Evolutionary conservation across 2,888 invertebrate genomes (phyloP).

Genomic region (Paralinhomoeus sp.): DNA sequence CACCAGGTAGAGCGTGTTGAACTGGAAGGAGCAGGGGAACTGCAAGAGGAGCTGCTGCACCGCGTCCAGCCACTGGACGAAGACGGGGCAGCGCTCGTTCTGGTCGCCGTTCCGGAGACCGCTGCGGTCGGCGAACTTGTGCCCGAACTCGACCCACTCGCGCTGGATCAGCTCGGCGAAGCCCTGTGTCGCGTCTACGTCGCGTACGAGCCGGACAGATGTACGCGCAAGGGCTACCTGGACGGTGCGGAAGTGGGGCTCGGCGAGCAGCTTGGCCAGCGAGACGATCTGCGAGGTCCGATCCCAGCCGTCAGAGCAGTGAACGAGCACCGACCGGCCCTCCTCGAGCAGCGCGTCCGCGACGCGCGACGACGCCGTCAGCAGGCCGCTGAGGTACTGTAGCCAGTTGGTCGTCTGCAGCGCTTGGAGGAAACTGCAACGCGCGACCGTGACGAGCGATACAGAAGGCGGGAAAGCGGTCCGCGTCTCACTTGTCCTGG

Average conservation of each 20-base stretch:
- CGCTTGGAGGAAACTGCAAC: slow-evolving; percentile 58
- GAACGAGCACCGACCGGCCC: slow-evolving; percentile 70
- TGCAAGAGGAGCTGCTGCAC: slow-evolving; percentile 52
- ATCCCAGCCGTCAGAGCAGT: slow-evolving; percentile 98
- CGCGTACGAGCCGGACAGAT: no score
- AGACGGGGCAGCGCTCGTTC: slow-evolving; percentile 90
- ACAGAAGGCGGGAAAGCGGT: no score
- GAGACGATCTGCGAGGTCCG: slow-evolving; percentile 88
- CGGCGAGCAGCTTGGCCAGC: slow-evolving; percentile 66
- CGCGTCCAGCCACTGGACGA: slow-evolving; percentile 90
- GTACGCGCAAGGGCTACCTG: no score
- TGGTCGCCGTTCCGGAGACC: slow-evolving; percentile 45
- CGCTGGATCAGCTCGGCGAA: slow-evolving; percentile 75
- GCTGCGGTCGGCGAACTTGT: slow-evolving; percentile 89
- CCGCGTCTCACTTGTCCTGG: no score
- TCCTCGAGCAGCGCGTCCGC: slow-evolving; percentile 46
- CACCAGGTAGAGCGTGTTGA: slow-evolving; percentile 74
- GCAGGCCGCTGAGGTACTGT: slow-evolving; percentile 58
- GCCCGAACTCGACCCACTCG: slow-evolving; percentile 93
- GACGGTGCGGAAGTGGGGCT: slow-evolving; percentile 76
- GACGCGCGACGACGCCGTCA: slow-evolving; percentile 55
- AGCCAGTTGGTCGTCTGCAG: slow-evolving; percentile 77
- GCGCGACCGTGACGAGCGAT: no score
- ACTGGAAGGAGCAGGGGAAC: slow-evolving; percentile 67
- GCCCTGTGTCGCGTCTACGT: no score